These are phyloP conservation scores for Trisateles emortualis DNA, from an alignment of 2,888 invertebrate species.

Conservation along the genomic window DNA sequence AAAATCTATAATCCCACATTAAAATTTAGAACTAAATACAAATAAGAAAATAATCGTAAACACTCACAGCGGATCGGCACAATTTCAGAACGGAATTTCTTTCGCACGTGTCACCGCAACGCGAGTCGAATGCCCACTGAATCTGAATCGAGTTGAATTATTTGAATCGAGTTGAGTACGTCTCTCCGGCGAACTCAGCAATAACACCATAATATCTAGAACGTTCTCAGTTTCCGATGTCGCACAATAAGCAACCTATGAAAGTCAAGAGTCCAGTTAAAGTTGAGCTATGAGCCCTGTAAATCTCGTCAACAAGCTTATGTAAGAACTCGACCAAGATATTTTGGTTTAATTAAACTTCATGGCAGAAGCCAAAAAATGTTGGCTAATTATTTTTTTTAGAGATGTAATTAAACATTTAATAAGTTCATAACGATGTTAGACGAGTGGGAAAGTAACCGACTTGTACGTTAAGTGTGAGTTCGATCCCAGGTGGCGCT, in stretches of 20 bases:
- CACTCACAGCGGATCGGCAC: conserved; percentile 34
- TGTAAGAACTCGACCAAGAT: background rate
- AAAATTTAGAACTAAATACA: background rate
- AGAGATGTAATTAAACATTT: no score
- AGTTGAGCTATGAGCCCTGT: conserved; percentile 24
- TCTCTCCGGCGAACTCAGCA: conserved; percentile 13
- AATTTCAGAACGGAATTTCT: conserved; percentile 19
- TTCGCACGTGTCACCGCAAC: conserved; percentile 27
- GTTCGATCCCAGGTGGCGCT: no score
- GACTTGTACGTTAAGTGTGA: no score
- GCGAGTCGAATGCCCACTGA: conserved; percentile 44
- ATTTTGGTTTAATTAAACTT: conserved; percentile 12
- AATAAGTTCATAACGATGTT: no score
- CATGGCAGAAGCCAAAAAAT: background rate
- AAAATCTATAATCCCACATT: no score
- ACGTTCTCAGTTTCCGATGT: conserved; percentile 44
- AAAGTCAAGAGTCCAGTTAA: conserved; percentile 35
- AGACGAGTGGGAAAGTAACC: no score
- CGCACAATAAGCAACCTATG: conserved; percentile 56
- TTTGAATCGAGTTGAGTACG: no score
- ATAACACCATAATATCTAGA: conserved; percentile 46
- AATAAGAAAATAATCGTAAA: conserved; percentile 10
- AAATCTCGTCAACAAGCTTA: background rate
- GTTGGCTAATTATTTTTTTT: background rate
- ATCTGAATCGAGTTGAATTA: no score